Conservation (phyloP, 2,113 vertebrate genomes). For the Rhagologus leucostigma region DNA sequence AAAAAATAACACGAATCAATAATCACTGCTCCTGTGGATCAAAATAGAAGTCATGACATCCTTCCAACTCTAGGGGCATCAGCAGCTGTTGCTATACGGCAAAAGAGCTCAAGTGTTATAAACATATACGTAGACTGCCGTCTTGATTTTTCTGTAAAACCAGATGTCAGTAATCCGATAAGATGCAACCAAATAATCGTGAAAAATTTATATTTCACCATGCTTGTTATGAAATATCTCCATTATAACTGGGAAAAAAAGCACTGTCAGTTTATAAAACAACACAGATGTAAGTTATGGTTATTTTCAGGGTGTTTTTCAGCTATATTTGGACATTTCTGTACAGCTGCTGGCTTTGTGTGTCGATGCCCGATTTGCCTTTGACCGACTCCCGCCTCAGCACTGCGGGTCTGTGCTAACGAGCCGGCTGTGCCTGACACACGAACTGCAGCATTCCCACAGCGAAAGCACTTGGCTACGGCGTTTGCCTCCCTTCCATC, state of each 20-base stretch:
- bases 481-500: background rate
- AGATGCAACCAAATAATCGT: background rate
- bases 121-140: background rate
- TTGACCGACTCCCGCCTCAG: background rate
- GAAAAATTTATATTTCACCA: background rate
- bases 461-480: background rate
- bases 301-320: background rate
- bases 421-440: background rate
- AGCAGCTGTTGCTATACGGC: slow-evolving; percentile 44
- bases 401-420: background rate
- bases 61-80: slow-evolving; percentile 48
- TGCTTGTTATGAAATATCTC: background rate
- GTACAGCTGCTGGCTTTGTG: background rate
- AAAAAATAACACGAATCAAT: background rate
- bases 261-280: background rate
- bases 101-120: background rate
- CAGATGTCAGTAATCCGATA: background rate
- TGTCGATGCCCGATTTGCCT: background rate
- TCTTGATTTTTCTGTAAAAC: slow-evolving; percentile 6
- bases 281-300: background rate
- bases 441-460: background rate
- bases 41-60: slow-evolving; percentile 30
- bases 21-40: background rate
- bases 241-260: background rate
- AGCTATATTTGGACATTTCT: background rate